Evolutionary conservation across 2,113 vertebrate species (phyloP).

Genomic region (Colistium nudipinnis): DNA sequence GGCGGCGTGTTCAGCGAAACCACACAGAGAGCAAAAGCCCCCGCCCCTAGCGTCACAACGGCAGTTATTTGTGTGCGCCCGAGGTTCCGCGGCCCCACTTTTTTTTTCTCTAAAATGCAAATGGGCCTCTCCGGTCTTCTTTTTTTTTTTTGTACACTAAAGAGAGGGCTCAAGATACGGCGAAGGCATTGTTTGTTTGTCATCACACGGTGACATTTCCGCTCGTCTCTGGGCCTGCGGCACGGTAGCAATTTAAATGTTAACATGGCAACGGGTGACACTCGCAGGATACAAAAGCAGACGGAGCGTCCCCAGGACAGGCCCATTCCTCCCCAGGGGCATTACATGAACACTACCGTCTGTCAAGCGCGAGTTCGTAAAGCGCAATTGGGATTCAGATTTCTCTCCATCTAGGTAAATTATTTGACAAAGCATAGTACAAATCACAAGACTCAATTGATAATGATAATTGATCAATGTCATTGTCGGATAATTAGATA

Average conservation of each 20-base stretch:
- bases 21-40: too few species aligned
- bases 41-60: constrained; percentile 53
- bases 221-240: constrained; percentile 59
- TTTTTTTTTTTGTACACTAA: constrained; percentile 39
- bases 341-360: constrained; percentile 7
- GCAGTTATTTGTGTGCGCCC: constrained; percentile 49
- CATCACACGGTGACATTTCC: constrained; percentile 69
- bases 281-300: constrained; percentile 41
- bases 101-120: constrained; percentile 63
- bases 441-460: too few species aligned
- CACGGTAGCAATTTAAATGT: constrained; percentile 67
- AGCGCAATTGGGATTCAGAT: not conserved
- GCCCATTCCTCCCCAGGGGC: constrained; percentile 1
- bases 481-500: too few species aligned
- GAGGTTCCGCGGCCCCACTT: constrained; percentile 37
- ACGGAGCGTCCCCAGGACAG: constrained; percentile 41
- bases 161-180: constrained; percentile 35
- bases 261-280: constrained; percentile 54
- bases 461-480: too few species aligned
- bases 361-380: not conserved
- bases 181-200: constrained; percentile 61
- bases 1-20: constrained; percentile 30
- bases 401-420: not conserved
- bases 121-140: constrained; percentile 47
- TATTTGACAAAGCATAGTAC: constrained; percentile 1